These are phyloP conservation scores for Linyphia triangularis DNA, from an alignment of 2,888 invertebrate genomes.

Conservation along the genomic window DNA sequence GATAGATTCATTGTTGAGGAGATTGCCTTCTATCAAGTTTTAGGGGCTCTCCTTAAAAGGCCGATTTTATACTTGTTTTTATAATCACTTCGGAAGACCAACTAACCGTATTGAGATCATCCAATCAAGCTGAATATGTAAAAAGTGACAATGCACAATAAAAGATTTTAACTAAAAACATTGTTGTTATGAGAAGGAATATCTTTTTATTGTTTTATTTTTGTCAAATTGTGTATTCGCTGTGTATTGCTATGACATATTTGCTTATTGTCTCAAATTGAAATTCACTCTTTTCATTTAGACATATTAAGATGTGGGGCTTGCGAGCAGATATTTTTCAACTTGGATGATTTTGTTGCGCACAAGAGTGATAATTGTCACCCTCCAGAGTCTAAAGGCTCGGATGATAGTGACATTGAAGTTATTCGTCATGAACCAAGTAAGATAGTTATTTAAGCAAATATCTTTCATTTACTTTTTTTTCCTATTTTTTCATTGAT, in stretches of 20 bases:
- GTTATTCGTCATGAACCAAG: slow-evolving; percentile 65
- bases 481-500: neutral
- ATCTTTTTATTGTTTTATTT: neutral
- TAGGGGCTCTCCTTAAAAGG: too few relatives aligned
- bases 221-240: neutral
- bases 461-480: neutral
- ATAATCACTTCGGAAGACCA: too few relatives aligned
- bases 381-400: slow-evolving; percentile 3
- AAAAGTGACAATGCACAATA: too few relatives aligned
- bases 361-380: slow-evolving; percentile 72
- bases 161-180: too few relatives aligned
- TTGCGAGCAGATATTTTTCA: slow-evolving; percentile 71
- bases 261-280: neutral
- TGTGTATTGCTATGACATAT: neutral
- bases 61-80: too few relatives aligned
- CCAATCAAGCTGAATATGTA: too few relatives aligned
- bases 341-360: slow-evolving; percentile 74
- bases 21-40: too few relatives aligned
- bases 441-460: slow-evolving; percentile 3
- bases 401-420: slow-evolving; percentile 68
- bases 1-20: too few relatives aligned
- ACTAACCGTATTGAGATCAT: too few relatives aligned
- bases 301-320: slow-evolving; percentile 74
- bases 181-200: too few relatives aligned
- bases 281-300: slow-evolving; percentile 25